Base-by-base conservation (phyloP, 2,797 vertebrate genomes). In the Siniperca obscura region DNA sequence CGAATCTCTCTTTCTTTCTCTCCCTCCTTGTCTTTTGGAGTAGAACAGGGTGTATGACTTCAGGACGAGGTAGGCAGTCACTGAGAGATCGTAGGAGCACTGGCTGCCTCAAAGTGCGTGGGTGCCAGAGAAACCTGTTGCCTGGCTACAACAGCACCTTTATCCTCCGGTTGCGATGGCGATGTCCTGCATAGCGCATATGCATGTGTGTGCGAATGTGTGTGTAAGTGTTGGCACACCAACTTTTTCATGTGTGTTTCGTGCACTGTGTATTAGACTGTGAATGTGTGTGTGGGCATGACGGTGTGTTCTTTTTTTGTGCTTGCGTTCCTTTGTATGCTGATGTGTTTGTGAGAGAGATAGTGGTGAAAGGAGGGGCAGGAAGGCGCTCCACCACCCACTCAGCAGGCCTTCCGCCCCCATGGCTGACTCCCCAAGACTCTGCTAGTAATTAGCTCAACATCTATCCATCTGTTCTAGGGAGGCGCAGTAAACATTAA, bases 101-200 rank as follows among this genome's bases (percentile, higher is more conserved):
- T 86, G 86, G 88, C 91, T 93, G 82, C 87, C 80, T 93, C 85
- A 56, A 74, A 86, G 87, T 94, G 92, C 84, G 92, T 94, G 94
- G 91, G 92, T 92, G 93, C 93, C 87, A 92, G 84, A 94, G 87
- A 94, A 94, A 94, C 93, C 92, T 93, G 94, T 95, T 95, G 94
- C 94, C 94, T 93, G 94, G 94, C 93, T 95, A 95, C 94, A 89
- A 90, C 93, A 87, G 86, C 92, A 92, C 94, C 94, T 94, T 94
- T 93, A 92, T 94, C 90, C 93, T 92, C 86, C 46, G 66, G 93
- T 94, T 94, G 93, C 91, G 90, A 93, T 94, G 91, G 91, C 90
- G 72, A 94, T 94, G 88, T 91, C 90, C 93, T 92, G 90, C 86
- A 78, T 86, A 84, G 87, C 78, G 7, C 78, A 25, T 77, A 57